Evolutionary conservation across 2,113 vertebrate genomes (phyloP).

Genomic region (Chlorodrepanis virens): DNA sequence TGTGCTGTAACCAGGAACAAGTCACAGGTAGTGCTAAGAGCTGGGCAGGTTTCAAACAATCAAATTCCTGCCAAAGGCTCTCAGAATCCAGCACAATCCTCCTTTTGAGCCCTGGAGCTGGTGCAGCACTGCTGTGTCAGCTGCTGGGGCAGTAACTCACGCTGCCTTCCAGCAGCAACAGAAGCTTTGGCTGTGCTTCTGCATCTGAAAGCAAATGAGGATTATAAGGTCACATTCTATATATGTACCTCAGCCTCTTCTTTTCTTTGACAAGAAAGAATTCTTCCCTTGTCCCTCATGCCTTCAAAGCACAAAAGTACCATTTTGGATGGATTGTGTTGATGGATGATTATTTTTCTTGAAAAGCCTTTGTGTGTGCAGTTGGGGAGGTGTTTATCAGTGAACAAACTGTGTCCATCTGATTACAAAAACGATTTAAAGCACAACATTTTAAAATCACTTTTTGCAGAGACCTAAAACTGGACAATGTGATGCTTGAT

Average conservation of each 20-base stretch:
- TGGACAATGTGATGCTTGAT: slow-evolving; percentile 97
- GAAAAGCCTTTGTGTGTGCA: background rate
- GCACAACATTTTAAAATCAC: background rate
- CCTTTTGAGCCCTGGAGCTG: background rate
- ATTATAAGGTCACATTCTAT: background rate
- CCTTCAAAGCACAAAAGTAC: background rate
- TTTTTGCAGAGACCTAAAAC: slow-evolving; percentile 88
- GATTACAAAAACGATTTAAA: background rate
- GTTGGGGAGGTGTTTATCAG: background rate
- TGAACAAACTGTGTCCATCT: background rate
- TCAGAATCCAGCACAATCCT: background rate
- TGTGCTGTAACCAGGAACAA: background rate
- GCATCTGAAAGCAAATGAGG: background rate
- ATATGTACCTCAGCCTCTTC: background rate
- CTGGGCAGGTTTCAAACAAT: background rate
- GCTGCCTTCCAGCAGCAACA: background rate
- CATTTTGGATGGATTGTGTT: background rate
- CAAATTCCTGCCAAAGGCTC: background rate
- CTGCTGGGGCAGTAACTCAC: background rate
- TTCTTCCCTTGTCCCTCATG: background rate
- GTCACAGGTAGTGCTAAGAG: background rate
- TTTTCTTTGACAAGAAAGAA: background rate
- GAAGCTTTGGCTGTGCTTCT: background rate
- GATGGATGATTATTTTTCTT: background rate
- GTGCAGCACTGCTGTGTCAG: background rate